Percentiles rank a stretch among this genome's conserved stretches.
Evolutionary conservation across 2,888 invertebrate species (phyloP).

Genomic region (Listrodromus nycthemerus): DNA sequence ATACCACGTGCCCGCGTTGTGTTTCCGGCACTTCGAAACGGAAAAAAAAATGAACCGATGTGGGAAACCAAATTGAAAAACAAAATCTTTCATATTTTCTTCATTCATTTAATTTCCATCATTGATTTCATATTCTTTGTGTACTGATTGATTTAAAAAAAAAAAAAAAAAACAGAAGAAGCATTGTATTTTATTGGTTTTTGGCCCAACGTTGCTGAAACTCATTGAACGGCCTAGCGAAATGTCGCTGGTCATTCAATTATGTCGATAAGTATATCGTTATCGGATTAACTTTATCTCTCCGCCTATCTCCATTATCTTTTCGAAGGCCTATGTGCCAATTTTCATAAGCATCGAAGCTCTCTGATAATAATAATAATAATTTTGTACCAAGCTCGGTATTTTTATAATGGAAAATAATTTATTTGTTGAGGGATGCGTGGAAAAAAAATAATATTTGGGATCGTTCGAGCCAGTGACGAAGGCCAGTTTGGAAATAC

Average conservation of each 20-base stretch:
- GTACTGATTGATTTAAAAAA: no score
- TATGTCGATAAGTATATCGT: conserved; percentile 38
- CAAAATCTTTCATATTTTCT: neutral
- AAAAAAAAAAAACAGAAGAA: no score
- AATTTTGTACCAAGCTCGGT: neutral
- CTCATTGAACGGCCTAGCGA: conserved; percentile 17
- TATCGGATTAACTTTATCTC: conserved; percentile 60
- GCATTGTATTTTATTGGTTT: neutral
- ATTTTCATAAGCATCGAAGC: conserved; percentile 21
- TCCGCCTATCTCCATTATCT: conserved; percentile 30
- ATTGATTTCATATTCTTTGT: no score
- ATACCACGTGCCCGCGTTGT: conserved; percentile 50
- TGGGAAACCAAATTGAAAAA: neutral
- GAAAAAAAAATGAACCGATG: conserved; percentile 3
- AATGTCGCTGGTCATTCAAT: conserved; percentile 36
- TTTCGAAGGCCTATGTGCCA: neutral
- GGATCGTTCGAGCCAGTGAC: neutral
- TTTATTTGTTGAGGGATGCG: neutral
- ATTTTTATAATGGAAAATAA: neutral
- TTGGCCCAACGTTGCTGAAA: neutral
- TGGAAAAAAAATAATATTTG: neutral
- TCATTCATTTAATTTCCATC: no score
- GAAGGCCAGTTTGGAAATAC: neutral
- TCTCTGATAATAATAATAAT: neutral
- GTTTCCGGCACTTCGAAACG: conserved; percentile 8